These are phyloP conservation scores for Platypus cylindrus DNA, from an alignment of 2,888 invertebrate genomes.

Conservation along the genomic window DNA sequence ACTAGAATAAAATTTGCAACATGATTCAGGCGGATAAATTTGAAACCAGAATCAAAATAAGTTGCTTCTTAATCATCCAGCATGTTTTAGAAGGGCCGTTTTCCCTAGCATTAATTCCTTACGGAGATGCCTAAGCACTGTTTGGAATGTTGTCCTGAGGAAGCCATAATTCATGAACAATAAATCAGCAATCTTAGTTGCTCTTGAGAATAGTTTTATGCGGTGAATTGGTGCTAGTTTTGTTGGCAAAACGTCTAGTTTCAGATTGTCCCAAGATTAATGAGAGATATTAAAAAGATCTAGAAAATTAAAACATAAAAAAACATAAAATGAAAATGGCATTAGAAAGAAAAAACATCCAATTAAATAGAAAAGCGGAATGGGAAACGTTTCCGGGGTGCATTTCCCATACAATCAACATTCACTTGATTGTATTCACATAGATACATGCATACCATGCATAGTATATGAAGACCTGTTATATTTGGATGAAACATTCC, in stretches of 20 bases:
- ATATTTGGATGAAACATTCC: neutral
- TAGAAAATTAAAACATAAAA: no score
- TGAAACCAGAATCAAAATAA: slow-evolving; percentile 13
- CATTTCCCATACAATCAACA: no score
- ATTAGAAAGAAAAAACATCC: no score
- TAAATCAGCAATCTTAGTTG: slow-evolving; percentile 5
- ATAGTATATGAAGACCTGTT: no score
- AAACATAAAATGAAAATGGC: no score
- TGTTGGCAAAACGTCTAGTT: no score
- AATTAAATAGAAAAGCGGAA: no score
- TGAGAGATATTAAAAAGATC: no score
- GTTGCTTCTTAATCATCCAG: slow-evolving; percentile 12
- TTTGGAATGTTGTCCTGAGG: slow-evolving; percentile 8
- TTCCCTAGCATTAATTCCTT: slow-evolving; percentile 11
- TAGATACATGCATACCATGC: no score
- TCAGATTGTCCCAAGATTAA: no score
- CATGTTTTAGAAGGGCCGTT: slow-evolving; percentile 10
- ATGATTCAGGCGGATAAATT: slow-evolving; percentile 11
- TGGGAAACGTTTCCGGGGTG: no score
- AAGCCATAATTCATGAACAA: slow-evolving; percentile 4
- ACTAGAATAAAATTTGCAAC: slow-evolving; percentile 13
- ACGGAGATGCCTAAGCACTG: slow-evolving; percentile 11
- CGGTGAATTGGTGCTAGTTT: neutral
- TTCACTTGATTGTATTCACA: no score
- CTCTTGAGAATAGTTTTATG: neutral